phyloP scores from a whole-genome alignment of 2,888 invertebrate genomes.

The Eucriotettix oculatus region DNA sequence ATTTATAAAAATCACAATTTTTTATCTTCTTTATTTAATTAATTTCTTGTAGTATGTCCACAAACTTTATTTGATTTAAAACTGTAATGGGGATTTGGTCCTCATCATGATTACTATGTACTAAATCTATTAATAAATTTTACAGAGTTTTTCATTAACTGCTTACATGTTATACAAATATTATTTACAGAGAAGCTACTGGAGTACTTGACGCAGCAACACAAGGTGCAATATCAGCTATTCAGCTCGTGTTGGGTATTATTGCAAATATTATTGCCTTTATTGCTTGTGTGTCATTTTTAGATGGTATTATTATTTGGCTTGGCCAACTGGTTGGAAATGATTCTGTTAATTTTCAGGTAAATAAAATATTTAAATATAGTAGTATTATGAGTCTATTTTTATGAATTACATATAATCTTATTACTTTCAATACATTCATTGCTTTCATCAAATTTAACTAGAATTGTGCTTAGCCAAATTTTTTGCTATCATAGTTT shows the following conservation, averaged over 20 bases:
- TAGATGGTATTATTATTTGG: constrained; percentile 69
- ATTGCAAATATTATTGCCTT: constrained; percentile 86
- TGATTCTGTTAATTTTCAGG: constrained; percentile 20
- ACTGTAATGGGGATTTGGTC: no score
- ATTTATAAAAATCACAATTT: neutral
- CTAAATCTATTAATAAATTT: no score
- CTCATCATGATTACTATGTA: no score
- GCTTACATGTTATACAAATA: neutral
- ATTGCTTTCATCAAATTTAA: no score
- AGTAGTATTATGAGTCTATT: constrained; percentile 32
- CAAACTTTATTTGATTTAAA: neutral
- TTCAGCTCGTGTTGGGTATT: constrained; percentile 68
- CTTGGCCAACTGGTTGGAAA: constrained; percentile 60
- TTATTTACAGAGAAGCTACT: constrained; percentile 47
- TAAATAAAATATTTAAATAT: constrained; percentile 12
- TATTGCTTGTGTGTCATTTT: constrained; percentile 68
- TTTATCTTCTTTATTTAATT: neutral
- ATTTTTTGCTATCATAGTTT: no score
- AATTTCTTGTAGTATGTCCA: neutral
- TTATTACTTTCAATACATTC: no score
- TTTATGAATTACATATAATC: constrained; percentile 6
- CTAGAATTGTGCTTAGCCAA: no score
- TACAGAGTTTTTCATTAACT: no score
- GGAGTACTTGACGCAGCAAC: constrained; percentile 83
- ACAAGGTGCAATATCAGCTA: constrained; percentile 69